Evolutionary conservation across 1,140 invertebrate genomes (phyloP).

Genomic region (Pseudomyrmex cubaensis): DNA sequence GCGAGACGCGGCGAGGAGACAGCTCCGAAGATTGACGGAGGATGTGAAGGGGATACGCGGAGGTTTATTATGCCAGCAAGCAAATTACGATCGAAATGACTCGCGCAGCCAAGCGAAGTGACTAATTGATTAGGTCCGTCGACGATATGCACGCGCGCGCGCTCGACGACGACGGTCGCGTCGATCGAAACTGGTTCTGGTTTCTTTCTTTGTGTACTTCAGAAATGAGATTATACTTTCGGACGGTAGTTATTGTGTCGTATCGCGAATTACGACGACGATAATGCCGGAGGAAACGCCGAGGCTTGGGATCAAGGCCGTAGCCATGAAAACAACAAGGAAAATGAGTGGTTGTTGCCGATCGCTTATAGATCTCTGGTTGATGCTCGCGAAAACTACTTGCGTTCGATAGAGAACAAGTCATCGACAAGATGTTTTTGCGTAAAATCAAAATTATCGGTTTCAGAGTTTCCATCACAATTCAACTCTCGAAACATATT

Average conservation of each 20-base stretch:
- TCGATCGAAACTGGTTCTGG: constrained; percentile 59
- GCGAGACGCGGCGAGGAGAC: constrained; percentile 15
- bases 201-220: constrained; percentile 59
- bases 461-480: not conserved
- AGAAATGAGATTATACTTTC: constrained; percentile 63
- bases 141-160: constrained; percentile 34
- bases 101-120: constrained; percentile 71
- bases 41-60: constrained; percentile 21
- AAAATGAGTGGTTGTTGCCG: constrained; percentile 23
- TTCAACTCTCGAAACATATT: not conserved
- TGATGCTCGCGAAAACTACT: constrained; percentile 26
- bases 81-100: constrained; percentile 79
- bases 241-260: constrained; percentile 58
- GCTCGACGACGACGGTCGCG: constrained; percentile 6
- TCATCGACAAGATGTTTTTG: constrained; percentile 16
- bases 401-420: constrained; percentile 13
- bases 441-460: not conserved
- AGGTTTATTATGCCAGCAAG: constrained; percentile 78
- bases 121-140: constrained; percentile 76
- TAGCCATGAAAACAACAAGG: constrained; percentile 37
- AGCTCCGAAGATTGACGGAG: constrained; percentile 28
- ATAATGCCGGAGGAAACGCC: constrained; percentile 30
- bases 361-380: not conserved
- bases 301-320: constrained; percentile 34
- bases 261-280: constrained; percentile 53